These are phyloP conservation scores for Phoxinus dragarum DNA, from an alignment of 2,797 vertebrate genomes.

Conservation along the genomic window DNA sequence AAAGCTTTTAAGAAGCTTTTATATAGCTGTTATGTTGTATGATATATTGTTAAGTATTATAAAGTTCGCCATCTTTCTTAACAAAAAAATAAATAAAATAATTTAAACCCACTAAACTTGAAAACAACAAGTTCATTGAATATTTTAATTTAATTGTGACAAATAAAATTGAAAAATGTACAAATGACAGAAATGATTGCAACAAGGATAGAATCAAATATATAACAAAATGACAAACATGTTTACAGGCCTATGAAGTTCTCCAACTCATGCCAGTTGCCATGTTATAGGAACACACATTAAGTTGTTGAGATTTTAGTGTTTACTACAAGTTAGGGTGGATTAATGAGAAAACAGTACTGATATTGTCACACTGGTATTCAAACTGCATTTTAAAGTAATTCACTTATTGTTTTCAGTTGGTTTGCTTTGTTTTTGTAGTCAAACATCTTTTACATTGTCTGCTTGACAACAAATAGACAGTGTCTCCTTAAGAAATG, in stretches of 20 bases:
- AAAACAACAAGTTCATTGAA: not conserved
- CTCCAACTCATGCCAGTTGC: constrained; percentile 22
- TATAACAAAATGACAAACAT: not conserved
- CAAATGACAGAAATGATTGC: not conserved
- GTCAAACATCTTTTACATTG: not conserved
- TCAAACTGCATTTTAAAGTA: not conserved
- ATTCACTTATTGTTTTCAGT: not conserved
- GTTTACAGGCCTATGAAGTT: not conserved
- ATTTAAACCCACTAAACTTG: not conserved
- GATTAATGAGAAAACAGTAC: constrained; percentile 5
- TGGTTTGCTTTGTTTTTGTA: not conserved
- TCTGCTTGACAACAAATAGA: not conserved
- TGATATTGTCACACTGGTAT: not conserved
- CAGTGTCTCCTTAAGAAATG: not conserved
- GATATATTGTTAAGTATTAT: constrained; percentile 41
- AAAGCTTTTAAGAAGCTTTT: constrained; percentile 1
- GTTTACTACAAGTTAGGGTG: constrained; percentile 16
- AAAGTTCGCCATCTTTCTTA: constrained; percentile 37
- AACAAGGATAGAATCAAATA: not conserved
- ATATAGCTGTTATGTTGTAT: constrained; percentile 22
- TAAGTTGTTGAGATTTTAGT: not conserved
- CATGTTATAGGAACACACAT: constrained; percentile 14
- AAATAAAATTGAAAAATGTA: not conserved
- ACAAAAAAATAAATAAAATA: constrained; percentile 3
- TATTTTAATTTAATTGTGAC: not conserved